Evolutionary conservation across 1,140 invertebrate species (phyloP).

Genomic region (Ostrea denselamellosa): DNA sequence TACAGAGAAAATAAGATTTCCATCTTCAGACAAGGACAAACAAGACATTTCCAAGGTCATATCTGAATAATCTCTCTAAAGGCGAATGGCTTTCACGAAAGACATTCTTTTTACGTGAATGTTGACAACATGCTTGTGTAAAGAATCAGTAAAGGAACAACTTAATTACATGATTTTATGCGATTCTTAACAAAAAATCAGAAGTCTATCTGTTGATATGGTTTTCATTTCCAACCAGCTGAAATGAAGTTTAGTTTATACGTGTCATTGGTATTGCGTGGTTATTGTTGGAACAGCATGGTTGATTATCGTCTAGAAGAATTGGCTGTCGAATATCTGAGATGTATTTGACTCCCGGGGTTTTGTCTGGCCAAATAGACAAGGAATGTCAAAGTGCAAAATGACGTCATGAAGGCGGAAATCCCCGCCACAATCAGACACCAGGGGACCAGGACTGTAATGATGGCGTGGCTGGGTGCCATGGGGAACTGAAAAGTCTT

Average conservation of each 20-base stretch:
- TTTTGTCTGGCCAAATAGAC: conserved; percentile 28
- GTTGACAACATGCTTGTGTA: neutral
- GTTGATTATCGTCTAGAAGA: neutral
- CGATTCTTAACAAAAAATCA: no score
- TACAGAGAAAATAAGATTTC: no score
- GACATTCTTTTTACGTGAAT: neutral
- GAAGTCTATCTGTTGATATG: no score
- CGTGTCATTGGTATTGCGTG: conserved; percentile 20
- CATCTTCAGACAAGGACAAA: neutral
- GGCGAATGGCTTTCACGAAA: neutral
- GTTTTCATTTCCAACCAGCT: neutral
- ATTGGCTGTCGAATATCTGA: neutral
- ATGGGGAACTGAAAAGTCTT: neutral
- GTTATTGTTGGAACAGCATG: conserved; percentile 14
- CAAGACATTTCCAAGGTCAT: conserved; percentile 10
- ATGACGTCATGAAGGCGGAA: neutral
- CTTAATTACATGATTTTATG: no score
- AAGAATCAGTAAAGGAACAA: neutral
- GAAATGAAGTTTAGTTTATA: neutral
- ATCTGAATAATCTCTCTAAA: neutral
- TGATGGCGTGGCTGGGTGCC: neutral
- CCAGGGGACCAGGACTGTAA: conserved; percentile 1
- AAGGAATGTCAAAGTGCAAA: neutral
- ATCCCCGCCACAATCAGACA: neutral
- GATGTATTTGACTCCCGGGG: neutral